Base-by-base conservation (phyloP, 1,140 invertebrate species). In the Psix sp. region DNA sequence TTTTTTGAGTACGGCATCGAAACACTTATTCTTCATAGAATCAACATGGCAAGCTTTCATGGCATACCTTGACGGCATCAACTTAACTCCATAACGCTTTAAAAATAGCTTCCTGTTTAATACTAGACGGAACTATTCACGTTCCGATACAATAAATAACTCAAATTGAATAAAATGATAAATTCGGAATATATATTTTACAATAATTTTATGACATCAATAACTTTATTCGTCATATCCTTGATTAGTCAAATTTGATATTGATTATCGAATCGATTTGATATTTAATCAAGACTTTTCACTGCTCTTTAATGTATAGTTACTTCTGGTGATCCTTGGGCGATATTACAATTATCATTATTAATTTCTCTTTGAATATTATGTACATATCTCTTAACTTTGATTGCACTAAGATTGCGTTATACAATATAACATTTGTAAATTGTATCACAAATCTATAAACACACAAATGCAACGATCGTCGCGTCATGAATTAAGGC, bases 21-120 rank as follows among this genome's bases (percentile, higher is more conserved):
- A n/a, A 78, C 76, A 75, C 60, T 54, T 46, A 29, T 76, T 65
- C 49, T 77, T 52, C 51, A 49, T 74, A 79, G 73, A 77, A 77
- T 33, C 74, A 79, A 78, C 62, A 86, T 86, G 84, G 84, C 84
- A 86, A 86, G 84, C 77, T 78, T 80, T 75, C 49, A 82, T 82
- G 81, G 81, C 81, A 76, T 80, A 81, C 78, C 77, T 79, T 56
- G 56, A 72, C 63, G 79, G 78, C 72, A 79, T 78, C 51, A 57
- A 67, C 59, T 35, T 74, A 68, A 73, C 72, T 74, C 68, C 31
- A 68, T 73, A 63, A 33, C 62, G 21, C 65, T 56, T 56, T 21
- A 63, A 45, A 72, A 54, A 62, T 68, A 71, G 45, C 60, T 51
- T 35, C 11, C 49, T 62, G 26, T 38, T 68, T 31, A 59, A 67